A percentile compares a stretch with the other conserved stretches of the same genome.
phyloP scores from a whole-genome alignment of 2,888 invertebrate species.

The Eupsilia transversa region DNA sequence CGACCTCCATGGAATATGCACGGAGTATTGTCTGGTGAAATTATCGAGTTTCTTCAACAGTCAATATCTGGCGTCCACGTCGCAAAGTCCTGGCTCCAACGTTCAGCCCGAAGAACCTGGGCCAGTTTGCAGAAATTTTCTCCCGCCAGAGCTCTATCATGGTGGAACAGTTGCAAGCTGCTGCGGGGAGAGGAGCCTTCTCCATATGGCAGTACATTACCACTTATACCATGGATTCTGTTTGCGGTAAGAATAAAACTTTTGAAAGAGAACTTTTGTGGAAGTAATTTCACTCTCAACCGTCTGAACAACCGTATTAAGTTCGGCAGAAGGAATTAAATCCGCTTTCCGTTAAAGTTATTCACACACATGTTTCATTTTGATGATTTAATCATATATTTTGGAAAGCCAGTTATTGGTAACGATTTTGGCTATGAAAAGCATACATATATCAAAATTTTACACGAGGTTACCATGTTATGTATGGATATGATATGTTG shows the following conservation, averaged over 20 bases:
- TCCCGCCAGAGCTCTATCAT: conserved; percentile 69
- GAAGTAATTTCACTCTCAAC: neutral
- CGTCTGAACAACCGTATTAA: too few relatives aligned
- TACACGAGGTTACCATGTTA: neutral
- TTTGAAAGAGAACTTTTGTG: neutral
- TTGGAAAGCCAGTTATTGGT: neutral
- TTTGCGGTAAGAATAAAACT: conserved; percentile 69
- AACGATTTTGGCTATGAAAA: too few relatives aligned
- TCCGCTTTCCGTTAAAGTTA: neutral
- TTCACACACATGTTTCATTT: neutral
- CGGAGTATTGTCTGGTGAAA: too few relatives aligned
- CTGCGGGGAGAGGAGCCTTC: conserved; percentile 67
- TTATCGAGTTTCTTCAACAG: conserved; percentile 19
- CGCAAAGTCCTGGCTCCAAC: conserved; percentile 76
- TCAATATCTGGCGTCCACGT: conserved; percentile 72
- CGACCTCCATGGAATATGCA: too few relatives aligned
- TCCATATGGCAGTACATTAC: conserved; percentile 75
- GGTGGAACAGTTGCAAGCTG: conserved; percentile 65
- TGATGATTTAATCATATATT: neutral
- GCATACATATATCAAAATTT: neutral
- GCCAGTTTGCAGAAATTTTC: conserved; percentile 71
- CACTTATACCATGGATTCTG: conserved; percentile 75
- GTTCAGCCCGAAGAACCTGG: conserved; percentile 72
- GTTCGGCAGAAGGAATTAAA: neutral
- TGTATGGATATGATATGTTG: too few relatives aligned